Evolutionary conservation across 2,797 vertebrate species (phyloP).

Genomic region (Diceros bicornis): DNA sequence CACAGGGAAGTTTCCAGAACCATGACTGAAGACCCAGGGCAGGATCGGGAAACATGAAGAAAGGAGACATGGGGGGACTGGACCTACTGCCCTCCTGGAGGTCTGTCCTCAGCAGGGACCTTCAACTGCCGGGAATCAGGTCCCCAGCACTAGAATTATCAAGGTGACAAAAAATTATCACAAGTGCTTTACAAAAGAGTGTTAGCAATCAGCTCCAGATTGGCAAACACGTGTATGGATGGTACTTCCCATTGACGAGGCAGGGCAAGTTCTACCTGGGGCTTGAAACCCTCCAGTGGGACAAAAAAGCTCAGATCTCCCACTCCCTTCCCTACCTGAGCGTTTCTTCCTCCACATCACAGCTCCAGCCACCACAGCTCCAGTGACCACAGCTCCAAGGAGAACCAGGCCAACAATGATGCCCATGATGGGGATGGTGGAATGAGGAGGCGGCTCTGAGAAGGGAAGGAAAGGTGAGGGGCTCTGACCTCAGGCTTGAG

Average conservation of each 20-base stretch:
- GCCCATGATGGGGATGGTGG: rapidly evolving
- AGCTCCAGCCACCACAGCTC: background rate
- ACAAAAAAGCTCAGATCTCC: background rate
- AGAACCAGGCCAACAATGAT: background rate
- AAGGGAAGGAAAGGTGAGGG: background rate
- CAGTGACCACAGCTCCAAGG: background rate
- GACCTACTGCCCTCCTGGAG: background rate
- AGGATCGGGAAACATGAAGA: background rate
- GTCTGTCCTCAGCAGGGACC: background rate
- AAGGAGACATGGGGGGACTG: too few relatives aligned
- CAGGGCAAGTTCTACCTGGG: background rate
- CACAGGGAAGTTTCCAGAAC: background rate
- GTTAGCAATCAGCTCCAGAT: background rate
- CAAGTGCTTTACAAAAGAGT: too few relatives aligned
- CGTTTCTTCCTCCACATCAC: background rate
- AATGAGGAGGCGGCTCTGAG: background rate
- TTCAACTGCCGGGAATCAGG: background rate
- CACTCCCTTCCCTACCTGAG: background rate
- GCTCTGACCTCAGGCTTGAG: rapidly evolving
- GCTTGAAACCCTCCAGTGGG: background rate
- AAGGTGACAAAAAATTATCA: too few relatives aligned
- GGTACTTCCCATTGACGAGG: background rate
- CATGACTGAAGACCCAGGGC: background rate
- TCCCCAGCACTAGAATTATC: background rate
- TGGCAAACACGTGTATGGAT: background rate